Conservation (phyloP, 2,113 vertebrate genomes). For the Eidolon helvum region DNA sequence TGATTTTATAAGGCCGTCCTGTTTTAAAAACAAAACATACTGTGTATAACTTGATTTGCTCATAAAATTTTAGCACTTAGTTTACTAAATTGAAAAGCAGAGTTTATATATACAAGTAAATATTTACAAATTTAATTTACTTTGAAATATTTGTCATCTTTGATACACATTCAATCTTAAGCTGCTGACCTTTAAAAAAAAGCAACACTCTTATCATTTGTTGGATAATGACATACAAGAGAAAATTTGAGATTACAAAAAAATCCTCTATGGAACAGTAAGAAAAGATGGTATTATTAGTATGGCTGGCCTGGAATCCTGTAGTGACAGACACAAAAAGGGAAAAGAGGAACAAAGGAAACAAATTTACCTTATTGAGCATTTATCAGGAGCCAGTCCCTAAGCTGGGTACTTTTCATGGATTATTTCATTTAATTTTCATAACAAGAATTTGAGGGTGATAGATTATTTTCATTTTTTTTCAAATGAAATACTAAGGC, state of each 20-base stretch:
- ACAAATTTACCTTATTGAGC: not conserved
- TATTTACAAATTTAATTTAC: constrained; percentile 63
- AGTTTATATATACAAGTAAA: constrained; percentile 40
- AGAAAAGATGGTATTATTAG: not conserved
- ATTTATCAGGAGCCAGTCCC: not conserved
- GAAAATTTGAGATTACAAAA: constrained; percentile 11
- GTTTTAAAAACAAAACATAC: not conserved
- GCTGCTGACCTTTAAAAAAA: constrained; percentile 14
- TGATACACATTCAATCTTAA: not conserved
- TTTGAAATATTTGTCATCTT: constrained; percentile 30
- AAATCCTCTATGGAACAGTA: not conserved
- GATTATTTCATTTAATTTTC: not conserved
- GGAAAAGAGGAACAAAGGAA: not conserved
- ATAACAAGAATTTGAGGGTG: not conserved
- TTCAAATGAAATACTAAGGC: not conserved
- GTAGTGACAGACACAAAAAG: not conserved
- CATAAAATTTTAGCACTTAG: constrained; percentile 37
- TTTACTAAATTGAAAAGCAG: constrained; percentile 42
- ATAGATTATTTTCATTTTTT: not conserved
- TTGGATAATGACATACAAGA: not conserved
- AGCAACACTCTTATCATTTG: not conserved
- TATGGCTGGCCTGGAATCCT: not conserved
- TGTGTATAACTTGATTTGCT: not conserved
- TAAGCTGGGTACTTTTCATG: not conserved
- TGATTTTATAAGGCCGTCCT: not conserved